Evolutionary conservation across 2,113 vertebrate species (phyloP).

Genomic region (Melanerpes formicivorus): DNA sequence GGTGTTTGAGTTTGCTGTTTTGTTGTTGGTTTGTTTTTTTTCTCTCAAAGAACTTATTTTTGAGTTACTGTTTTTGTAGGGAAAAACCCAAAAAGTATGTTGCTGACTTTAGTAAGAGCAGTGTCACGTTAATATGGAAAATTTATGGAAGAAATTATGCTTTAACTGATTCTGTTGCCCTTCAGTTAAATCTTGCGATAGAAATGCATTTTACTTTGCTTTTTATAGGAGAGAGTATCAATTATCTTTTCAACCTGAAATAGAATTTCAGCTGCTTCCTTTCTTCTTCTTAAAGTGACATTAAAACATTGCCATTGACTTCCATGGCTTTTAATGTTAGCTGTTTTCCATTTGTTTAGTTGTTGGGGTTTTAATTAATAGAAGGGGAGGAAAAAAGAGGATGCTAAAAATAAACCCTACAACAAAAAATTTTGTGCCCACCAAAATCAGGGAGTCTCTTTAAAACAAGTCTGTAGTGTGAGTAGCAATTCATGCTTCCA

Average conservation of each 20-base stretch:
- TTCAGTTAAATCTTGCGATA: neutral
- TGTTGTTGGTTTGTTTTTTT: neutral
- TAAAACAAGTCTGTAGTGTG: neutral
- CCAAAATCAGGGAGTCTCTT: neutral
- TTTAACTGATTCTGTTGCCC: neutral
- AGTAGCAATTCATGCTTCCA: neutral
- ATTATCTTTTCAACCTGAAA: neutral
- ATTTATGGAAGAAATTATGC: neutral
- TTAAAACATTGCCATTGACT: neutral
- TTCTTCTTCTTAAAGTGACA: neutral
- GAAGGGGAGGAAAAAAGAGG: accelerated
- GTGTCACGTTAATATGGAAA: neutral
- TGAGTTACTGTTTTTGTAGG: neutral
- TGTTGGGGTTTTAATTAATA: neutral
- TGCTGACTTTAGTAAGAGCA: neutral
- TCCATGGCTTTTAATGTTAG: neutral
- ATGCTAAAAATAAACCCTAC: neutral
- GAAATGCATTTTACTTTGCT: neutral
- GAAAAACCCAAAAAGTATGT: neutral
- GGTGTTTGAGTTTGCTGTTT: neutral
- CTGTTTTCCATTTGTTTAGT: neutral
- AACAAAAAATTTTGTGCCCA: neutral
- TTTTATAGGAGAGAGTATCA: neutral
- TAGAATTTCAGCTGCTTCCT: neutral
- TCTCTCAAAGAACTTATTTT: neutral